Conservation (phyloP, 2,888 invertebrate species). For the Aelia acuminata region DNA sequence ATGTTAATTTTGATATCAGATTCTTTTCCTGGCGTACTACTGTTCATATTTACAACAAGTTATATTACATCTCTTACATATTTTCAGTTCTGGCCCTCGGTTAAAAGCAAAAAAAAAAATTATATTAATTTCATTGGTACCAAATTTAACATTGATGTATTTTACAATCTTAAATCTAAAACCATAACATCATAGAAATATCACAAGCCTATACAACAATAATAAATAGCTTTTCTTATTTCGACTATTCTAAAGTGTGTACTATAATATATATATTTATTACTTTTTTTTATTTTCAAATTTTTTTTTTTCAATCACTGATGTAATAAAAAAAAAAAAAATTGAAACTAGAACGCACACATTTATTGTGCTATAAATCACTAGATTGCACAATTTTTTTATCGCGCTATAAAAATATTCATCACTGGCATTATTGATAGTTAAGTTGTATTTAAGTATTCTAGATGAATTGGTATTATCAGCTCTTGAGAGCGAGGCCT, state of each 20-base stretch:
- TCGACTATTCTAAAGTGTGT: background rate
- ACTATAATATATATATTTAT: conserved; percentile 2
- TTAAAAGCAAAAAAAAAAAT: conserved; percentile 2
- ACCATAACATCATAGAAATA: conserved; percentile 39
- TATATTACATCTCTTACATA: conserved; percentile 13
- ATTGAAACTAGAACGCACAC: conserved; percentile 39
- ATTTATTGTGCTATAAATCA: conserved; percentile 17
- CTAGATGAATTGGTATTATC: conserved; percentile 15
- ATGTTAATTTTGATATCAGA: conserved; percentile 34
- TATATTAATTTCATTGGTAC: conserved; percentile 16
- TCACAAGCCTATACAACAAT: conserved; percentile 53
- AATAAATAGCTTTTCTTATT: conserved; percentile 43
- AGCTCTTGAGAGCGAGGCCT: conserved; percentile 24
- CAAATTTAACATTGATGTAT: background rate
- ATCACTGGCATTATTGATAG: conserved; percentile 27
- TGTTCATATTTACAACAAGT: conserved; percentile 12
- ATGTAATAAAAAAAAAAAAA: conserved; percentile 32
- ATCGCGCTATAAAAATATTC: conserved; percentile 43
- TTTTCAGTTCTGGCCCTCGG: conserved; percentile 33
- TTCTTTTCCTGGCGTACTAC: background rate
- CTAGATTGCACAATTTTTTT: conserved; percentile 12
- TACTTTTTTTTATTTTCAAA: background rate
- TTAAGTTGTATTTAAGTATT: conserved; percentile 22
- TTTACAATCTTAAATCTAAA: conserved; percentile 10
- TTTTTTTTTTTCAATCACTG: conserved; percentile 21